A percentile compares a stretch with the other conserved stretches of the same genome.
phyloP scores from a whole-genome alignment of 1,140 invertebrate genomes.

The Grapholita molesta region DNA sequence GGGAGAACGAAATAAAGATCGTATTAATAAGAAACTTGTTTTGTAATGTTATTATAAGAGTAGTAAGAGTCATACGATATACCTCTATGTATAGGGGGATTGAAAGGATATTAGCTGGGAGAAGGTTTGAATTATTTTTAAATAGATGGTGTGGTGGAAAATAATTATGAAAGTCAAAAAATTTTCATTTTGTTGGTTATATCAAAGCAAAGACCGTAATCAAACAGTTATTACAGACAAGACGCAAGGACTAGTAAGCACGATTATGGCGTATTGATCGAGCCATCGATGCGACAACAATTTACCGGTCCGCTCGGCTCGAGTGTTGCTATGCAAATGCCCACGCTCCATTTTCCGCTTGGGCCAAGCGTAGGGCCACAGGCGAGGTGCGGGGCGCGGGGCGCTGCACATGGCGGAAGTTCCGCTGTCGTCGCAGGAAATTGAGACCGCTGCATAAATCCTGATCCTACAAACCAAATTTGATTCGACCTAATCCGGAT shows the following conservation, averaged over 20 bases:
- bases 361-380: constrained; percentile 29
- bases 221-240: background rate
- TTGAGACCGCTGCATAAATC: constrained; percentile 76
- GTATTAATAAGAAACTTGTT: no score
- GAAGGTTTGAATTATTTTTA: no score
- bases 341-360: constrained; percentile 66
- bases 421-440: constrained; percentile 75
- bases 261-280: constrained; percentile 61
- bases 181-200: background rate
- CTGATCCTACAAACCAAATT: constrained; percentile 73
- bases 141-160: no score
- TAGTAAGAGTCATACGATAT: no score
- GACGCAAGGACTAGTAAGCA: constrained; percentile 22
- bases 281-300: constrained; percentile 71
- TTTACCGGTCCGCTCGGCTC: constrained; percentile 70
- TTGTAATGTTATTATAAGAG: no score
- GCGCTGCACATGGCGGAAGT: constrained; percentile 67
- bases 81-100: no score
- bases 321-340: constrained; percentile 71
- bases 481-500: constrained; percentile 73
- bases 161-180: no score
- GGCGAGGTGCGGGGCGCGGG: constrained; percentile 35
- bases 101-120: background rate
- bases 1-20: background rate
- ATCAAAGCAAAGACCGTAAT: background rate